Evolutionary conservation across 2,888 invertebrate species (phyloP).

Genomic region (Nomada lathburiana): DNA sequence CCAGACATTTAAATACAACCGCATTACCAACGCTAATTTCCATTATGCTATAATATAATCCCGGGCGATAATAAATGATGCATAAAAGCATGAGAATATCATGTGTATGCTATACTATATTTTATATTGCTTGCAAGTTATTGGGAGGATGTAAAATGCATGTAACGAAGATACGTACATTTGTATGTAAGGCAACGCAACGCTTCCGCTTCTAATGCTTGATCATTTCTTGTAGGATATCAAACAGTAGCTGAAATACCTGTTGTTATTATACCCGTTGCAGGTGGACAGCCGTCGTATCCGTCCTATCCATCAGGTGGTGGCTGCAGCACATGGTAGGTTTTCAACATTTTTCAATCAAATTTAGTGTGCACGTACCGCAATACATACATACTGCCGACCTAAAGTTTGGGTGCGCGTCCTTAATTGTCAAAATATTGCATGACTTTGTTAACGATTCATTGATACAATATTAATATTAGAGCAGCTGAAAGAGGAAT

Average conservation of each 20-base stretch:
- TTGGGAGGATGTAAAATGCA: conserved; percentile 1
- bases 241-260: conserved; percentile 33
- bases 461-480: too few relatives aligned
- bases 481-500: too few relatives aligned
- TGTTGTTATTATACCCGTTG: conserved; percentile 54
- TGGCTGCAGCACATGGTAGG: conserved; percentile 66
- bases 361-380: neutral
- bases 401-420: too few relatives aligned
- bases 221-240: conserved; percentile 51
- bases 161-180: neutral
- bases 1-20: neutral
- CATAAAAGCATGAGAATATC: neutral
- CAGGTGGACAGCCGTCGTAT: conserved; percentile 37
- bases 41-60: neutral
- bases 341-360: neutral
- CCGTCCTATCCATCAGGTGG: conserved; percentile 38
- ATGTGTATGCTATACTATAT: neutral
- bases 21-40: neutral
- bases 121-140: neutral
- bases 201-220: conserved; percentile 34
- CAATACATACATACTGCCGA: too few relatives aligned
- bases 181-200: neutral
- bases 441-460: too few relatives aligned
- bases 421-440: too few relatives aligned
- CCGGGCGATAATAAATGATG: neutral